phyloP scores from a whole-genome alignment of 2,113 vertebrate species.

The Todiramphus chloris region DNA sequence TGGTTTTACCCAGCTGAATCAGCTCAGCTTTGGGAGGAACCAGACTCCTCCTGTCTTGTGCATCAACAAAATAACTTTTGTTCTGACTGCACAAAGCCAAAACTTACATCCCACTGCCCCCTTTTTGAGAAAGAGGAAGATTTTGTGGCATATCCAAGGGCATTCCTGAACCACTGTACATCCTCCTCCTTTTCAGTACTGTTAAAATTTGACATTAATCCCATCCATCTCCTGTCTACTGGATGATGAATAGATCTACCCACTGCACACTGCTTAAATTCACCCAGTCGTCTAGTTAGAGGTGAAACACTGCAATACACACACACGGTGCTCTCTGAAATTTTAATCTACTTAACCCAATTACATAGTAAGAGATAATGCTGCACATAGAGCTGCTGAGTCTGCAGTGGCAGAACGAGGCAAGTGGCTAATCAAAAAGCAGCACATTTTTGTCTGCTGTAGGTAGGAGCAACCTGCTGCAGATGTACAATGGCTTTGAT shows the following conservation, averaged over 20 bases:
- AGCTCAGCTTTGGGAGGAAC: neutral
- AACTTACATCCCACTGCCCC: neutral
- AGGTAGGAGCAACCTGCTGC: neutral
- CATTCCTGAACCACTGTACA: neutral
- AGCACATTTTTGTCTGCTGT: neutral
- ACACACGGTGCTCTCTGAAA: neutral
- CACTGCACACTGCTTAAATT: neutral
- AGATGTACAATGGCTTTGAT: neutral
- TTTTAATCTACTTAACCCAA: slow-evolving; percentile 28
- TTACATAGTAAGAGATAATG: neutral
- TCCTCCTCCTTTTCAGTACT: neutral
- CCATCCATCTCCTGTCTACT: neutral
- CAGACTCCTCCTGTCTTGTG: accelerated
- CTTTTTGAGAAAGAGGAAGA: neutral
- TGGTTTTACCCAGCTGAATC: neutral
- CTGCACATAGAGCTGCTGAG: neutral
- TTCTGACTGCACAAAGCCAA: neutral
- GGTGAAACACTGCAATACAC: neutral
- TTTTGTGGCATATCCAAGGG: neutral
- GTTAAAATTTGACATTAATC: neutral
- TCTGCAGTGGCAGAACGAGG: neutral
- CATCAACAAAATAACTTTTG: neutral
- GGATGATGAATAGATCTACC: neutral
- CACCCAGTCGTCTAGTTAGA: neutral
- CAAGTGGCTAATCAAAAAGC: neutral